Base-by-base conservation (phyloP, 2,113 vertebrate species). In the Burhinus oedicnemus region DNA sequence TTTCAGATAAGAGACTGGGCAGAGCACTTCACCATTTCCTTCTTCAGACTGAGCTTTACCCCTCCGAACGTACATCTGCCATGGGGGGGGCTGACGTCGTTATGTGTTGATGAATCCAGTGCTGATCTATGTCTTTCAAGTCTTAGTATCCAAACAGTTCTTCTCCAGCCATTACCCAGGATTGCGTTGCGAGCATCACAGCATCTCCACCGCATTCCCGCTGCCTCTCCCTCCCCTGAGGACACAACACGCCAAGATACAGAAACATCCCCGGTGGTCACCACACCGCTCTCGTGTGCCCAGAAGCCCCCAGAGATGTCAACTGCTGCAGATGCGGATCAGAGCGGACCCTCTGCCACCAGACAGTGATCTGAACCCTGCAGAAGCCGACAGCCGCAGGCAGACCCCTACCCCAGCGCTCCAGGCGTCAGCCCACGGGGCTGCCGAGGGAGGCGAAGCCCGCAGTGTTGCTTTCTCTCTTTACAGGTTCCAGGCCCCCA, bases 1-100 rank as follows among this genome's bases (percentile, higher is more conserved):
- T 13, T 47, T 34, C 55, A 21, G 90, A 32, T 11, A 42, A 32
- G 49, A 36, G n/a, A 38, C 27, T 1, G 12, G 62, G 77, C 70
- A 64, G 70, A 64, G 77, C 45, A 4, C 83, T 22, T 30, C 30
- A 1, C 49, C 9, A 2, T 8, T 76, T 34, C 70, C 70, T 62
- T 11, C 76, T 55, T 11, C 47, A 55, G 54, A 22, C n/a, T 1
- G 4, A 44, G 22, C 42, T 34, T 23, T 6, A 15, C 49, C 5
- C 36, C 15, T 4, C 19, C 6, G 17, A 32, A 15, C 0, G 3
- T 4, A 3, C 8, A 23, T 11, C 45, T 5, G 20, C 18, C 49
- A 2, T 0, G 5, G 49, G 42, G 27, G 22, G 34, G 29, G 82
- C 6, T 5, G 36, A 38, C n/a, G 14, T 2, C 15, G 0, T 6